Percentiles rank a stretch among this genome's conserved stretches.
Conservation (phyloP, 2,888 invertebrate species). For the Drosophila lacicola region DNA sequence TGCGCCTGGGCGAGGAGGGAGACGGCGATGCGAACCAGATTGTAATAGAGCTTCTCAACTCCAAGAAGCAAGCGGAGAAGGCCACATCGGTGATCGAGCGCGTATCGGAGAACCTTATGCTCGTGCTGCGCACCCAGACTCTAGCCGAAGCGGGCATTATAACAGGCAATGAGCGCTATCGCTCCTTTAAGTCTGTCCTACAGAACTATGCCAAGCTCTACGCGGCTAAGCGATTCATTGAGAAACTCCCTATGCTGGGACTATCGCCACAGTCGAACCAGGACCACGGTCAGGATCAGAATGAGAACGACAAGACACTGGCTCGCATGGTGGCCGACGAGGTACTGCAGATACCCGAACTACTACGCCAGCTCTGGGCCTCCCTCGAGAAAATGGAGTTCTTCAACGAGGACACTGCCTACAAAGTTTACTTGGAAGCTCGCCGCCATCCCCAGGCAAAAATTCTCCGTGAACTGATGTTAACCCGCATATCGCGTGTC, state of each 20-base stretch:
- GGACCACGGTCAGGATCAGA: background rate
- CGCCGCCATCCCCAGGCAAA: slow-evolving; percentile 53
- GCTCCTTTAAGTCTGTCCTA: slow-evolving; percentile 54
- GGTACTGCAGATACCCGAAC: slow-evolving; percentile 56
- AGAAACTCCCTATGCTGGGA: slow-evolving; percentile 51
- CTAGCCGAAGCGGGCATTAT: slow-evolving; percentile 58
- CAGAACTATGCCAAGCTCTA: slow-evolving; percentile 64
- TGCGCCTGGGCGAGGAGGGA: slow-evolving; percentile 57
- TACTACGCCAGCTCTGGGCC: slow-evolving; percentile 56
- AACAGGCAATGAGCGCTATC: slow-evolving; percentile 58
- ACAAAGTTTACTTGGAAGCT: slow-evolving; percentile 64
- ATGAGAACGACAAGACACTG: slow-evolving; percentile 29
- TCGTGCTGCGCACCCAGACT: slow-evolving; percentile 50
- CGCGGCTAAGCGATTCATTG: slow-evolving; percentile 62
- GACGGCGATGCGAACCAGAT: slow-evolving; percentile 66
- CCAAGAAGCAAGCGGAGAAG: slow-evolving; percentile 14
- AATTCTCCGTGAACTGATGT: slow-evolving; percentile 62
- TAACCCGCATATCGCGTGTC: slow-evolving; percentile 66
- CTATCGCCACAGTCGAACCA: background rate
- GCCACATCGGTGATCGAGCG: slow-evolving; percentile 52
- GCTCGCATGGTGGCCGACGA: slow-evolving; percentile 57
- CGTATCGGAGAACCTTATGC: slow-evolving; percentile 57
- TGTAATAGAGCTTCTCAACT: slow-evolving; percentile 54
- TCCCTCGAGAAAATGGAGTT: slow-evolving; percentile 66
- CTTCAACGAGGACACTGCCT: slow-evolving; percentile 67